Percentiles rank a stretch among this genome's conserved stretches.
These are phyloP conservation scores for Lutraria lutraria DNA, from an alignment of 2,888 invertebrate species.

Conservation along the genomic window DNA sequence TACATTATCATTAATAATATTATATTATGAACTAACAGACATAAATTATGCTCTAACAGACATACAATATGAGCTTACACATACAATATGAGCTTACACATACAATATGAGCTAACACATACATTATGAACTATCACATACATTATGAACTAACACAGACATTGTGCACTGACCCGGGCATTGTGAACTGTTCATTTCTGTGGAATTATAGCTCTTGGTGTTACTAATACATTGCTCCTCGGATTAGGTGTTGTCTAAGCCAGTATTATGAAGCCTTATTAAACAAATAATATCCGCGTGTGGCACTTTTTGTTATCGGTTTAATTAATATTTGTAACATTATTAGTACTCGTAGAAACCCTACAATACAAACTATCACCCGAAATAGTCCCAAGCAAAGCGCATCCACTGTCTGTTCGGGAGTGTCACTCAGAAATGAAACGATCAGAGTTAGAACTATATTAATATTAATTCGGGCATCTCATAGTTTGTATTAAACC, in stretches of 20 bases:
- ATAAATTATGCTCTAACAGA: too few relatives aligned
- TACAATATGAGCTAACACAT: too few relatives aligned
- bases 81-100: too few relatives aligned
- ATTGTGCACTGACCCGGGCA: neutral
- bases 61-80: too few relatives aligned
- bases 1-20: too few relatives aligned
- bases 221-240: neutral
- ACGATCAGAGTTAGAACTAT: neutral
- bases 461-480: neutral
- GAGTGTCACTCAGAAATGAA: neutral
- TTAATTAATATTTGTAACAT: conserved; percentile 36
- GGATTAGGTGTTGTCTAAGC: conserved; percentile 4
- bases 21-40: too few relatives aligned
- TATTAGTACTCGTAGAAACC: conserved; percentile 4
- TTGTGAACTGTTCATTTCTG: neutral
- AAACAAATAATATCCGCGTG: conserved; percentile 34
- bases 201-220: neutral
- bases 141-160: too few relatives aligned
- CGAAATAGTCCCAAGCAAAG: neutral
- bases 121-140: too few relatives aligned
- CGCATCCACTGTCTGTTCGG: neutral
- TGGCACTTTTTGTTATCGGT: conserved; percentile 35
- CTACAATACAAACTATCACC: neutral
- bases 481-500: neutral
- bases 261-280: conserved; percentile 30